Percentiles rank a stretch among this genome's conserved stretches.
phyloP scores from a whole-genome alignment of 2,113 vertebrate genomes.

The Zeus faber region DNA sequence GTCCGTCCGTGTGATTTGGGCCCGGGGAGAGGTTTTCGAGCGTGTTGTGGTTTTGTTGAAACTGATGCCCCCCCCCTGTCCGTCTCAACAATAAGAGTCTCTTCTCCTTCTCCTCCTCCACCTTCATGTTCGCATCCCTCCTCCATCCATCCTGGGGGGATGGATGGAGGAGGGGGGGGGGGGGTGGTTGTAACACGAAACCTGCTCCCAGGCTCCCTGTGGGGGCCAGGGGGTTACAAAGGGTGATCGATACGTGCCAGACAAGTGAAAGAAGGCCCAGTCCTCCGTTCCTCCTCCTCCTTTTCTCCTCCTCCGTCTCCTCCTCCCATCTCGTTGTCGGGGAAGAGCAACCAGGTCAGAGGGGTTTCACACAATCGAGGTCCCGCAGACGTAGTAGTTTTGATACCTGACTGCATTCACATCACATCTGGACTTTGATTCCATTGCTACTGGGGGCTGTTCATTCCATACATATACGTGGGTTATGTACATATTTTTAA shows the following conservation, averaged over 20 bases:
- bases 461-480: too few relatives aligned
- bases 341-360: too few relatives aligned
- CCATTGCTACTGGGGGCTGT: too few relatives aligned
- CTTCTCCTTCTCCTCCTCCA: conserved; percentile 28
- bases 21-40: too few relatives aligned
- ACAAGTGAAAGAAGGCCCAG: conserved; percentile 65
- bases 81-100: not conserved
- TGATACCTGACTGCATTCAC: too few relatives aligned
- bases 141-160: conserved; percentile 52
- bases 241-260: conserved; percentile 69
- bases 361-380: too few relatives aligned
- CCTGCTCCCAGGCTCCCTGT: conserved; percentile 40
- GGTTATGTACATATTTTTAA: too few relatives aligned
- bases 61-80: not conserved
- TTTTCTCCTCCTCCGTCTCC: conserved; percentile 24
- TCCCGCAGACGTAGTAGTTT: too few relatives aligned
- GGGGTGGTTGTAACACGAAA: conserved; percentile 61
- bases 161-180: not conserved
- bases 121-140: conserved; percentile 31
- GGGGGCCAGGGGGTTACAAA: conserved; percentile 56
- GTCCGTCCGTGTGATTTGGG: too few relatives aligned
- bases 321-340: too few relatives aligned
- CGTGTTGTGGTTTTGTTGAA: too few relatives aligned
- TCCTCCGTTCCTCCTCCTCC: conserved; percentile 46
- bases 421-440: too few relatives aligned